These are phyloP conservation scores for Meliscaeva auricollis DNA, from an alignment of 2,888 invertebrate genomes.

Conservation along the genomic window DNA sequence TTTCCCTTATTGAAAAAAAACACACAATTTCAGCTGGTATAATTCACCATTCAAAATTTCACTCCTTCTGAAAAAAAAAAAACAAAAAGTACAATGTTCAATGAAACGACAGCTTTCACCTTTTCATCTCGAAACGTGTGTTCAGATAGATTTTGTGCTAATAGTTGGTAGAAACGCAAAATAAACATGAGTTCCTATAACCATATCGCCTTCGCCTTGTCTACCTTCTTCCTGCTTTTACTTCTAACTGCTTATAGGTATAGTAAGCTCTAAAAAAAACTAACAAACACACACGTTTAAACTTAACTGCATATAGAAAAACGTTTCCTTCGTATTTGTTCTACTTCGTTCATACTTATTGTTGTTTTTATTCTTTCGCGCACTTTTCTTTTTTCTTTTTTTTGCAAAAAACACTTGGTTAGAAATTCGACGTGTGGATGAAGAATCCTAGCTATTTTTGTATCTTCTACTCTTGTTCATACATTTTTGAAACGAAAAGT, in stretches of 20 bases:
- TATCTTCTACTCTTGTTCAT: neutral
- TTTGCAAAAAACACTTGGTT: constrained; percentile 16
- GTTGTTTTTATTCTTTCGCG: neutral
- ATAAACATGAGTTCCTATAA: constrained; percentile 8
- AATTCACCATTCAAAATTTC: constrained; percentile 10
- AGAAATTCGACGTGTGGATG: constrained; percentile 60
- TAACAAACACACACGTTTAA: constrained; percentile 52
- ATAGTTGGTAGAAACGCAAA: constrained; percentile 23
- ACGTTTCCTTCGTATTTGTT: constrained; percentile 37
- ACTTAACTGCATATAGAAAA: constrained; percentile 62
- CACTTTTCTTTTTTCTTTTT: constrained; percentile 46
- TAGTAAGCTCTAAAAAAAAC: constrained; percentile 9
- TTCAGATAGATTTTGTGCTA: constrained; percentile 27
- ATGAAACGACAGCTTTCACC: constrained; percentile 61
- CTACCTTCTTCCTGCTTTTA: neutral
- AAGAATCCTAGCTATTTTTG: constrained; percentile 45
- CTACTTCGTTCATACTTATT: neutral
- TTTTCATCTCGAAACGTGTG: constrained; percentile 44
- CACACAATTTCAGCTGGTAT: neutral
- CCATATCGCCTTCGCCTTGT: neutral
- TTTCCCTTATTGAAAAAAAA: too few relatives aligned
- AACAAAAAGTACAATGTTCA: constrained; percentile 21
- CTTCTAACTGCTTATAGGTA: too few relatives aligned
- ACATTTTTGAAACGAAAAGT: neutral
- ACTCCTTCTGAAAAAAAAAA: neutral